A percentile compares a stretch with the other conserved stretches of the same genome.
These are phyloP conservation scores for Hirtodrosophila confusa DNA, from an alignment of 2,888 invertebrate genomes.

Conservation along the genomic window DNA sequence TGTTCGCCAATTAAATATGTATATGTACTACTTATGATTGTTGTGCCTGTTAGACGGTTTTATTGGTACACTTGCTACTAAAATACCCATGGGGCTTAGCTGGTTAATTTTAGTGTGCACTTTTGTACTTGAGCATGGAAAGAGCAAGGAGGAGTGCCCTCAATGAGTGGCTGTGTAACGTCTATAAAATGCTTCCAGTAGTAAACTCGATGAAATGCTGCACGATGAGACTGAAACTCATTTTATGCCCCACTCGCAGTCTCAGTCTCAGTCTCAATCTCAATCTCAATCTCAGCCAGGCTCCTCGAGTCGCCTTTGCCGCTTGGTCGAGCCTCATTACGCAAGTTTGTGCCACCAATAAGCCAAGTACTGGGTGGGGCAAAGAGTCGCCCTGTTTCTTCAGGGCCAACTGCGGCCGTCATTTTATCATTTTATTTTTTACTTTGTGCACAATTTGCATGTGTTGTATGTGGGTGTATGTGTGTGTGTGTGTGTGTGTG, in stretches of 20 bases:
- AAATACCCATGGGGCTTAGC: constrained; percentile 60
- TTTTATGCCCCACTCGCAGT: constrained; percentile 49
- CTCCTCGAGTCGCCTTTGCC: constrained; percentile 47
- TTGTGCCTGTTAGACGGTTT: constrained; percentile 50
- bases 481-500: constrained; percentile 14
- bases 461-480: constrained; percentile 11
- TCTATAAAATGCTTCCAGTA: constrained; percentile 44
- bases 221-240: constrained; percentile 60
- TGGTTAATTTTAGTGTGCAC: constrained; percentile 64
- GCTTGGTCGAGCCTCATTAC: constrained; percentile 63
- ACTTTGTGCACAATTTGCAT: constrained; percentile 68
- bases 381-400: constrained; percentile 21
- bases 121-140: constrained; percentile 15
- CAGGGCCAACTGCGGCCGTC: constrained; percentile 30
- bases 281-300: constrained; percentile 8
- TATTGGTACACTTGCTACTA: constrained; percentile 59
- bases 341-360: constrained; percentile 57
- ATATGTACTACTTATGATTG: constrained; percentile 18
- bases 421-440: constrained; percentile 56
- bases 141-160: constrained; percentile 6
- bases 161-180: constrained; percentile 15
- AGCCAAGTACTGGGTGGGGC: not conserved
- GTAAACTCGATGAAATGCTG: constrained; percentile 62
- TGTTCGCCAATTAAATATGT: constrained; percentile 41
- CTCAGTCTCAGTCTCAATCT: constrained; percentile 18